phyloP scores from a whole-genome alignment of 1,140 invertebrate species.

The Achatina immaculata region DNA sequence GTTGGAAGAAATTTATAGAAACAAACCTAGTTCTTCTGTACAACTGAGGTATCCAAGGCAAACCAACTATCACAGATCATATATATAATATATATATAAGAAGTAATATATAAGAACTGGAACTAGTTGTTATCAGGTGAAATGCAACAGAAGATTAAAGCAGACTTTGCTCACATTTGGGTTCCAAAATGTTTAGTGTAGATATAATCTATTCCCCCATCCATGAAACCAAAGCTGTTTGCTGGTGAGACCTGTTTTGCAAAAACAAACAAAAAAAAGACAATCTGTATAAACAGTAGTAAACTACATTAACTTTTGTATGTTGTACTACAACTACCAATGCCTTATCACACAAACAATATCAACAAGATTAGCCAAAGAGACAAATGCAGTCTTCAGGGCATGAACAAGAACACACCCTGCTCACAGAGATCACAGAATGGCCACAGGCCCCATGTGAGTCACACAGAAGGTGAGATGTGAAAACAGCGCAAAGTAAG shows the following conservation, averaged over 20 bases:
- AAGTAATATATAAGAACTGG: not conserved
- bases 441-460: not conserved
- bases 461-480: too few species aligned
- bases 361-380: not conserved
- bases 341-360: not conserved
- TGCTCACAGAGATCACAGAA: not conserved
- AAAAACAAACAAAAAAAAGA: not conserved
- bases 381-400: not conserved
- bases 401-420: not conserved
- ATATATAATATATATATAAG: not conserved
- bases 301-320: not conserved
- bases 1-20: too few species aligned
- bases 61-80: not conserved
- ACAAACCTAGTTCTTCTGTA: not conserved
- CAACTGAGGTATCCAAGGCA: not conserved
- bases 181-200: slow-evolving; percentile 47
- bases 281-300: not conserved
- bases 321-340: not conserved
- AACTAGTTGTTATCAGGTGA: too few species aligned
- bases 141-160: not conserved
- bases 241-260: slow-evolving; percentile 47
- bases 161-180: slow-evolving; percentile 46
- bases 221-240: slow-evolving; percentile 55
- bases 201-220: slow-evolving; percentile 48
- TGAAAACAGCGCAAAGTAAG: too few species aligned